Percentiles rank a stretch among this genome's conserved stretches.
These are phyloP conservation scores for Apotomis capreana DNA, from an alignment of 2,888 invertebrate species.

Conservation along the genomic window DNA sequence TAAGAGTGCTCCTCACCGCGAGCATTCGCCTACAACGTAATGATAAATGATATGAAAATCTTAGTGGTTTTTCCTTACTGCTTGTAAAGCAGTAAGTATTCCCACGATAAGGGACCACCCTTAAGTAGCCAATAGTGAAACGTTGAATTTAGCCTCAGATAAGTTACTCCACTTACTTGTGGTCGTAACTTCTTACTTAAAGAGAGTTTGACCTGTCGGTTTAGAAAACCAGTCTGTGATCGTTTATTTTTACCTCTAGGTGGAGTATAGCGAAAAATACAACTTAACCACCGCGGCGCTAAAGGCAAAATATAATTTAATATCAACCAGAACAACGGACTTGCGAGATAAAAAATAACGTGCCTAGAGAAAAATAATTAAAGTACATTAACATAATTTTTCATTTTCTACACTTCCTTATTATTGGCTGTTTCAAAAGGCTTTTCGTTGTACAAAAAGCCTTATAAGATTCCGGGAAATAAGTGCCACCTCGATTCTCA, in stretches of 20 bases:
- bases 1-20: no score
- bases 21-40: no score
- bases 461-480: constrained; percentile 34
- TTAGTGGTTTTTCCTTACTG: no score
- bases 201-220: no score
- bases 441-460: constrained; percentile 17
- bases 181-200: no score
- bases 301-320: constrained; percentile 15
- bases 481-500: constrained; percentile 39
- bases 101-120: no score
- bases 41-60: no score
- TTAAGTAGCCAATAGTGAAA: no score
- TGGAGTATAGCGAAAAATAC: constrained; percentile 12
- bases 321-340: constrained; percentile 3
- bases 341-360: constrained; percentile 4
- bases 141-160: no score
- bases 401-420: not conserved
- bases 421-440: not conserved
- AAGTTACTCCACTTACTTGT: no score
- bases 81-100: no score
- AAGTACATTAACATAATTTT: constrained; percentile 9
- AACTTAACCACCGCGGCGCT: not conserved
- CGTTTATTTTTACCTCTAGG: not conserved
- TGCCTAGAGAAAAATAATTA: constrained; percentile 15
- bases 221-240: no score